Conservation (phyloP, 2,797 vertebrate species). For the Fistularia commersonii region DNA sequence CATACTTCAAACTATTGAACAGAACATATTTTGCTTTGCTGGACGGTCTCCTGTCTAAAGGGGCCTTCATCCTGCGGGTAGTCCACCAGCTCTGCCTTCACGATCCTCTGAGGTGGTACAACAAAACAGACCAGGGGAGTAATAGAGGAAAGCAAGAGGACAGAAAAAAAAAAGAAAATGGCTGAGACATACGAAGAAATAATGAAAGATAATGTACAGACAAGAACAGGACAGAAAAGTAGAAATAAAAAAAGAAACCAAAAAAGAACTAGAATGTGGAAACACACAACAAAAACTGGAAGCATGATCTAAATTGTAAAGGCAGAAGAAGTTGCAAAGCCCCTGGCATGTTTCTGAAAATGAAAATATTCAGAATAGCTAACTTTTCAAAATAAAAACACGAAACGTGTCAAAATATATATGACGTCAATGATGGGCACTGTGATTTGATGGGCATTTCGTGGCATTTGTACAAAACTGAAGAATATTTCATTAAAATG, state of each 20-base stretch:
- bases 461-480: no score
- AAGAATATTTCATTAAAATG: no score
- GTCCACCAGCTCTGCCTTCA: constrained; percentile 94
- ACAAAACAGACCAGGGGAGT: constrained; percentile 14
- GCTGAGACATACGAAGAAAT: constrained; percentile 13
- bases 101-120: constrained; percentile 82
- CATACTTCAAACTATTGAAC: constrained; percentile 83
- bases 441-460: no score
- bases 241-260: background rate
- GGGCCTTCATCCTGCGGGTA: constrained; percentile 89
- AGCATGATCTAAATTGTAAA: no score
- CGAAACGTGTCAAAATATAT: no score
- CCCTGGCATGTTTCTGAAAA: no score
- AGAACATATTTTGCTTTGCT: constrained; percentile 90
- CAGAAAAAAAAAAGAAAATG: constrained; percentile 7
- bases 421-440: no score
- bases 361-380: no score
- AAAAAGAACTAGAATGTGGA: background rate
- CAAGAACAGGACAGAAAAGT: background rate
- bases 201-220: constrained; percentile 21
- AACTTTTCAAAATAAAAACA: no score
- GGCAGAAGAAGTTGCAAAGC: no score
- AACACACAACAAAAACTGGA: no score
- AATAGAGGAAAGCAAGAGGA: constrained; percentile 20
- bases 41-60: constrained; percentile 72